Percentiles rank a stretch among this genome's conserved stretches.
Evolutionary conservation across 2,113 vertebrate species (phyloP).

Genomic region (Peucedramus taeniatus): DNA sequence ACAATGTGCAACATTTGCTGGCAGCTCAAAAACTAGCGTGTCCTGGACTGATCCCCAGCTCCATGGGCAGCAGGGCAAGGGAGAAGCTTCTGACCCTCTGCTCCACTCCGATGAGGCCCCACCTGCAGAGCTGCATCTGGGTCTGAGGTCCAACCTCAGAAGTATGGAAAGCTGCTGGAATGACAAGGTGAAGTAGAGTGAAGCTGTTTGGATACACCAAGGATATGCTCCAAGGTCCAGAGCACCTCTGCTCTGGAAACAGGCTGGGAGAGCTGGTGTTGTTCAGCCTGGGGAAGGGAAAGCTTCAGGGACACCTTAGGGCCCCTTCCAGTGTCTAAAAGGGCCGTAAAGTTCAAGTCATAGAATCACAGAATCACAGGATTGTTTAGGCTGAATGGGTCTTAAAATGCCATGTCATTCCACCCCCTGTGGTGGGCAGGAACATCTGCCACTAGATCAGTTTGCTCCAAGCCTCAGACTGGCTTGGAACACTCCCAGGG

Average conservation of each 20-base stretch:
- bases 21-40: background rate
- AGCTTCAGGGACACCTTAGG: background rate
- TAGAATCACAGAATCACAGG: background rate
- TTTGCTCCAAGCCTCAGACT: background rate
- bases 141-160: background rate
- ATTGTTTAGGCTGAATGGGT: background rate
- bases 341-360: background rate
- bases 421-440: background rate
- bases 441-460: background rate
- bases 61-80: background rate
- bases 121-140: background rate
- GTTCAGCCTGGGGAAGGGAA: background rate
- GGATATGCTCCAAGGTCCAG: background rate
- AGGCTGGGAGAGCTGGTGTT: background rate
- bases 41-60: background rate
- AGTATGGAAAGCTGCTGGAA: background rate
- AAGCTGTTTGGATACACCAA: accelerated
- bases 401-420: background rate
- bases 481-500: background rate
- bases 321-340: background rate
- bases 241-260: background rate
- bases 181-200: background rate
- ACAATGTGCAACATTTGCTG: background rate
- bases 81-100: background rate
- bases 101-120: background rate